Evolutionary conservation across 2,797 vertebrate species (phyloP), one percentile per base, ranked within the genome.

Genomic region (Alauda arvensis): DNA sequence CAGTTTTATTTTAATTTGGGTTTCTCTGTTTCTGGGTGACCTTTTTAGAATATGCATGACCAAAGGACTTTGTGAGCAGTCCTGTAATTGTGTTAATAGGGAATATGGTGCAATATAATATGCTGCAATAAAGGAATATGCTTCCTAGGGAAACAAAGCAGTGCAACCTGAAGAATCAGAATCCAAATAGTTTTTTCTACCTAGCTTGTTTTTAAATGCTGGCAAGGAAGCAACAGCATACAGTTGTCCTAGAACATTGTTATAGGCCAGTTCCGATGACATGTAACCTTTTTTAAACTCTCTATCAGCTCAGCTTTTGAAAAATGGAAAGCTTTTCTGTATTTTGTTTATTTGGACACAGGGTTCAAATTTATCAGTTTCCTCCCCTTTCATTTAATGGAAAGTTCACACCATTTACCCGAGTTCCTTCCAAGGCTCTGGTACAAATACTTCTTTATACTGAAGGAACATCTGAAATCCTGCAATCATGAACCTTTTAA

Each of bases 361-460:
- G 42, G 40, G 80, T 81, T 92, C 17, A 76, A 87, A 39, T 88
- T 93, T 71, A 69, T 85, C 31, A 2, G 42, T 75, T 93, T 94
- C 74, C 91, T 92, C 90, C 82, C 67, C 53, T 81, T 85, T 77
- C 31, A 49, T 82, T 90, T 94, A 81, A 87, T 66, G 1, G 3
- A 72, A 91, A 83, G 74, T 92, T 91, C 67, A 45, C 61, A 61
- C 43, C 61, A 42, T 40, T 85, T 90, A 37, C 18, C 14, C 8
- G 2, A 53, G 34, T 75, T 87, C 69, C 52, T 85, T 90, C 67
- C 63, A 81, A 60, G 56, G 69, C 43, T 70, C 46, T 89, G 42
- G 34, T 72, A 74, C 63, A 92, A 93, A 81, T 61, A 33, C 31
- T 70, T 85, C 31, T 51, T 60, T 83, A 48, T 3, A 2, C 51